A percentile compares a stretch with the other conserved stretches of the same genome.
Conservation (phyloP, 2,888 invertebrate species). For the Congeria kusceri region DNA sequence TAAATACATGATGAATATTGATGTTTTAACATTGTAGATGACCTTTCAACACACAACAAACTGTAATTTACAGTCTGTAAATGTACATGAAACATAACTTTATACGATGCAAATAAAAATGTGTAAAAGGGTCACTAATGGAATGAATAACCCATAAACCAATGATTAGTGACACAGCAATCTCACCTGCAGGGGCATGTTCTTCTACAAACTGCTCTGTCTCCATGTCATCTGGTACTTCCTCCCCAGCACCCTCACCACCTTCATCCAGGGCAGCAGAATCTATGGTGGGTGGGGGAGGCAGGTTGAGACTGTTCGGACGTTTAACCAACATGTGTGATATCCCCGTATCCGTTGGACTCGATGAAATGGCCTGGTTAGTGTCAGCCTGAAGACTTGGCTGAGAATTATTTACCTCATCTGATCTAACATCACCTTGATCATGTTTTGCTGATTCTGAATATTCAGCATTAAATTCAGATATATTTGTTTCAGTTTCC, state of each 20-base stretch:
- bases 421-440: background rate
- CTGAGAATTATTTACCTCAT: slow-evolving; percentile 41
- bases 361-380: slow-evolving; percentile 74
- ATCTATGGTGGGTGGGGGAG: slow-evolving; percentile 74
- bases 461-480: background rate
- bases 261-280: slow-evolving; percentile 45
- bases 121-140: too few species aligned
- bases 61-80: too few species aligned
- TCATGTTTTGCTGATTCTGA: background rate
- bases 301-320: slow-evolving; percentile 84
- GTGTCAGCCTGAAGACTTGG: slow-evolving; percentile 10
- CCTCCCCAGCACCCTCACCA: slow-evolving; percentile 3
- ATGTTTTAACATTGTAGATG: too few species aligned
- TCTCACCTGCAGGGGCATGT: background rate
- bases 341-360: slow-evolving; percentile 66
- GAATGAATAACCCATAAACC: too few species aligned
- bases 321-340: slow-evolving; percentile 66
- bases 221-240: background rate
- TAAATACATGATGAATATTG: too few species aligned
- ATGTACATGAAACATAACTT: too few species aligned
- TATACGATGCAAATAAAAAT: too few species aligned
- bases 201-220: background rate
- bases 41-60: too few species aligned
- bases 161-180: background rate
- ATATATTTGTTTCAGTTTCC: slow-evolving; percentile 20